Evolutionary conservation across 2,797 vertebrate species (phyloP).

Genomic region (Rhodeus uyekii): DNA sequence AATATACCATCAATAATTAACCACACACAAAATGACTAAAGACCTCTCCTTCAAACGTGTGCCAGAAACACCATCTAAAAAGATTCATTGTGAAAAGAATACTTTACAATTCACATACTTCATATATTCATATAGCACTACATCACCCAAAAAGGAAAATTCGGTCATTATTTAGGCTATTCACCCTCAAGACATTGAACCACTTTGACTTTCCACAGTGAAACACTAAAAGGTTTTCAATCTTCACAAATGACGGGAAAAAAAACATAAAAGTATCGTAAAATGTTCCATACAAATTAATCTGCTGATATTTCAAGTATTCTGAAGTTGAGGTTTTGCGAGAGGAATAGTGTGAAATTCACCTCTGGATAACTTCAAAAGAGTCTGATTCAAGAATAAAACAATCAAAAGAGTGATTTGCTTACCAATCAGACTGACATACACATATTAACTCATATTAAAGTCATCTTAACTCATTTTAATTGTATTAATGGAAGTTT

Average conservation of each 20-base stretch:
- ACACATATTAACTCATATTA: too few species aligned
- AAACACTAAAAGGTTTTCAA: background rate
- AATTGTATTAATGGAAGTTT: background rate
- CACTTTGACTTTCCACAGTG: background rate
- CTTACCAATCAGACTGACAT: too few species aligned
- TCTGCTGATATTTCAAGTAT: background rate
- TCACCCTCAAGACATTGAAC: background rate
- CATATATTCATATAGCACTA: background rate
- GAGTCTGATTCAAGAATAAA: too few species aligned
- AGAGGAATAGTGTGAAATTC: background rate
- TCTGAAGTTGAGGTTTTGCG: background rate
- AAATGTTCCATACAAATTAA: background rate
- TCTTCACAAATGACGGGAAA: background rate
- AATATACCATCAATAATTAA: slow-evolving; percentile 10
- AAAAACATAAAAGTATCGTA: background rate
- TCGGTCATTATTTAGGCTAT: background rate
- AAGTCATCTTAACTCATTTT: too few species aligned
- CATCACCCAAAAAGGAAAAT: background rate
- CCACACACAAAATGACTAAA: background rate
- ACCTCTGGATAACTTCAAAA: too few species aligned
- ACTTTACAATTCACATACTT: background rate
- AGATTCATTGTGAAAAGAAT: background rate
- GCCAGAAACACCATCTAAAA: background rate
- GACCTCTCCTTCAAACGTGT: background rate
- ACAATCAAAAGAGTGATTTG: too few species aligned